Evolutionary conservation across 2,888 invertebrate genomes (phyloP), one percentile per base, ranked within the genome.

Genomic region (Lobophora halterata): DNA sequence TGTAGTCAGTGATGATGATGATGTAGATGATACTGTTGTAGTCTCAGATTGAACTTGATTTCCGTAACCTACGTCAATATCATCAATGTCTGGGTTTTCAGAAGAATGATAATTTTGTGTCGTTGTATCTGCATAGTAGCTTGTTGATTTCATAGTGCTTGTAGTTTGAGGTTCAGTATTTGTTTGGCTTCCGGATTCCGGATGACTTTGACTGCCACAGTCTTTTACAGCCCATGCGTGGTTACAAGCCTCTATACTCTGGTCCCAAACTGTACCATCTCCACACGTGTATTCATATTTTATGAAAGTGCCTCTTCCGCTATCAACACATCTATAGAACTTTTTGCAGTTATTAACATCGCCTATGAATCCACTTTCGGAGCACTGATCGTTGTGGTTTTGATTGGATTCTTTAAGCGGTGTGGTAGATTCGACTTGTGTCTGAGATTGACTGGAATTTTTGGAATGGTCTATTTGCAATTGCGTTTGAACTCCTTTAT

Each of bases 301-400:
- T 1, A 71, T 87, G 40, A 72, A 88, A 4, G 76, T 72, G 5
- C 79, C 80, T 49, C 59, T 77, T 6, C 82, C 86, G 49, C 85
- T 83, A 37, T 80, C 74, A 3, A 93, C 90, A 66, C 93, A 93
- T 52, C 92, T 86, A 58, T 92, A 92, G 70, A 93, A 93, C 61
- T 91, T 92, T 29, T 80, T 88, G 56, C 93, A 93, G 56, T 93
- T 88, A 13, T 75, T 59, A 27, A 32, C 23, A 57, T 77, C 76
- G 61, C 90, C 89, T 58, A 90, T 89, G 60, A 91, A 93, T 17
- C 93, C 93, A 67, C 89, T 90, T 37, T 52, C 34, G 7, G 43
- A 35, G 29, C 57, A 57, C 19, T 41, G 23, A 26, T 43, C 43
- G 20, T 40, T 49, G 9, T 14, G 21, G 6, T 13, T 12, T 23